Percentiles rank a stretch among this genome's conserved stretches.
These are phyloP conservation scores for Microplitis deprimator DNA, from an alignment of 2,888 invertebrate genomes.

Conservation along the genomic window DNA sequence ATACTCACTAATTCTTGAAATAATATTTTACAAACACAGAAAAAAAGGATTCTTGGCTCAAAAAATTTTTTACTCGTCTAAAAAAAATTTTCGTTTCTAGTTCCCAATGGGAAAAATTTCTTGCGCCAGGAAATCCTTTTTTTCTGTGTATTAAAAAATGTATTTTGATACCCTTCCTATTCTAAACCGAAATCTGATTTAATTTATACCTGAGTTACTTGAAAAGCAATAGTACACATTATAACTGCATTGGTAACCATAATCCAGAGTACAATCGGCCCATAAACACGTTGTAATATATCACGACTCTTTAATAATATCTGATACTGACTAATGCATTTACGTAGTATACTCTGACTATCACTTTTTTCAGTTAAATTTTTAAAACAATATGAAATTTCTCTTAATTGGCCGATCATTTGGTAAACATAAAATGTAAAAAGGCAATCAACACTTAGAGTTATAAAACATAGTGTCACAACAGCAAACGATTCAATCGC, in stretches of 20 bases:
- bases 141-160: too few species aligned
- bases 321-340: constrained; percentile 46
- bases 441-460: constrained; percentile 51
- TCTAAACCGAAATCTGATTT: too few species aligned
- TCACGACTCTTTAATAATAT: constrained; percentile 43
- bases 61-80: too few species aligned
- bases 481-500: constrained; percentile 43
- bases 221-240: constrained; percentile 55
- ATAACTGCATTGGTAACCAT: constrained; percentile 52
- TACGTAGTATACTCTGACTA: constrained; percentile 39
- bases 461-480: constrained; percentile 37
- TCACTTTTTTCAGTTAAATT: constrained; percentile 35
- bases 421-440: constrained; percentile 57
- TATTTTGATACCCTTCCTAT: too few species aligned
- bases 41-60: too few species aligned
- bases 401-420: constrained; percentile 53
- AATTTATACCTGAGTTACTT: constrained; percentile 48
- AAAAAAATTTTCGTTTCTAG: too few species aligned
- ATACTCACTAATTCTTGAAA: background rate
- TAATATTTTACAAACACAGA: too few species aligned
- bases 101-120: too few species aligned
- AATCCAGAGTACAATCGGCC: constrained; percentile 53
- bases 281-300: constrained; percentile 50
- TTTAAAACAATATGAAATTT: constrained; percentile 43
- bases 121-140: too few species aligned